Conservation (phyloP, 2,113 vertebrate genomes). For the Equus przewalskii region DNA sequence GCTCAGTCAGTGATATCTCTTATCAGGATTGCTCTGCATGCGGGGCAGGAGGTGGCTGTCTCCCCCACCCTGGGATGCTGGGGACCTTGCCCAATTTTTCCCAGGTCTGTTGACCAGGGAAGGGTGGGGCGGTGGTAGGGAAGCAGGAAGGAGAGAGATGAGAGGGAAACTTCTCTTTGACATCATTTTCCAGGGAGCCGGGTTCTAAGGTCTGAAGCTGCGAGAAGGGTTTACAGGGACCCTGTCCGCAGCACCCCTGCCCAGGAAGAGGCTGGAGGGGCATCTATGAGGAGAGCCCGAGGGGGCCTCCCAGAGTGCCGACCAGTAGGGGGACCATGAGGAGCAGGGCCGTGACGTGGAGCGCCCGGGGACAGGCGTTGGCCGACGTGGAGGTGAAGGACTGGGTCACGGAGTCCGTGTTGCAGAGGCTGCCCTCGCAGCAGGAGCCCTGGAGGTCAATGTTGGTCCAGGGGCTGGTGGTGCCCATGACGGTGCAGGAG, state of each 20-base stretch:
- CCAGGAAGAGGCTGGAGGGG: background rate
- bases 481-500: conserved; percentile 64
- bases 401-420: background rate
- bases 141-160: background rate
- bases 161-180: background rate
- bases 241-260: background rate
- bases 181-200: background rate
- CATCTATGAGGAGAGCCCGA: background rate
- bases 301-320: background rate
- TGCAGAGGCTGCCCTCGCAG: conserved; percentile 66
- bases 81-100: background rate
- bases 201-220: background rate
- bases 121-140: background rate
- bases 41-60: background rate
- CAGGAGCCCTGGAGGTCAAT: conserved; percentile 78
- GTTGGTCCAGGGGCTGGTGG: conserved; percentile 79
- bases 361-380: accelerated
- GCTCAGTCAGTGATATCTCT: background rate
- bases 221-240: accelerated
- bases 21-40: background rate
- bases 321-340: background rate
- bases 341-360: background rate
- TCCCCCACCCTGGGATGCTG: background rate
- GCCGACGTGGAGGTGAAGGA: accelerated
- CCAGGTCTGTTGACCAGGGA: background rate